Conservation (phyloP, 2,797 vertebrate species). For the Fistularia tabacaria region DNA sequence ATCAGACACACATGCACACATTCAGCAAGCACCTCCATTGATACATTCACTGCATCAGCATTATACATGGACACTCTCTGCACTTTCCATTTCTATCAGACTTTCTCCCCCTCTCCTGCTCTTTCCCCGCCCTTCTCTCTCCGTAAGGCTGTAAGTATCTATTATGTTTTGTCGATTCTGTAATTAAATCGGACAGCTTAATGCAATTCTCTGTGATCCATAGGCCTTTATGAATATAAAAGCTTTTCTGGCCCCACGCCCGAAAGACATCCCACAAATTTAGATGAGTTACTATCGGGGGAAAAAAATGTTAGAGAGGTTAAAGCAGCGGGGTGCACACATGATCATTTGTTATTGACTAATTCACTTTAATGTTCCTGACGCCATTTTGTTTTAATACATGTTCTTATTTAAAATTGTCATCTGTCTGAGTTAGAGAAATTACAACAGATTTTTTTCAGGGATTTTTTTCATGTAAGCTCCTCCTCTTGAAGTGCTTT, state of each 20-base stretch:
- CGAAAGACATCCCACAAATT: conserved; percentile 91
- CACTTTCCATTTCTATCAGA: conserved; percentile 63
- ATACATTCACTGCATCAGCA: conserved; percentile 73
- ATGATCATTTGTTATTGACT: conserved; percentile 77
- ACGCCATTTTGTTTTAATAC: conserved; percentile 74
- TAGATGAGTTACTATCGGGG: conserved; percentile 79
- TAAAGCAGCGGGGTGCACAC: conserved; percentile 55
- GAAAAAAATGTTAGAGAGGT: conserved; percentile 59
- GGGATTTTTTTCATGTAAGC: conserved; percentile 18
- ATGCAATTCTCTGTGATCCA: conserved; percentile 98
- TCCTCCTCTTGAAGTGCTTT: conserved; percentile 47
- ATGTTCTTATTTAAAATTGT: conserved; percentile 59
- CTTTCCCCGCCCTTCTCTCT: conserved; percentile 58
- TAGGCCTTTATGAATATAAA: conserved; percentile 97
- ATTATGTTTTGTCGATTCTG: conserved; percentile 99
- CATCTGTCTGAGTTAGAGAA: conserved; percentile 38
- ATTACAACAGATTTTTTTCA: conserved; percentile 27
- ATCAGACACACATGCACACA: conserved; percentile 6
- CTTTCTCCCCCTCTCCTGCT: conserved; percentile 17
- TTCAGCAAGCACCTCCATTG: conserved; percentile 52
- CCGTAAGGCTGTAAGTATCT: conserved; percentile 82
- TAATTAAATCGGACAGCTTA: conserved; percentile 98
- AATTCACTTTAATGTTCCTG: conserved; percentile 76
- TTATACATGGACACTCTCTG: conserved; percentile 88
- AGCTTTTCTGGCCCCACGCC: conserved; percentile 96